These are phyloP conservation scores for Choristoneura rosaceana DNA, from an alignment of 2,888 invertebrate genomes.

Conservation along the genomic window DNA sequence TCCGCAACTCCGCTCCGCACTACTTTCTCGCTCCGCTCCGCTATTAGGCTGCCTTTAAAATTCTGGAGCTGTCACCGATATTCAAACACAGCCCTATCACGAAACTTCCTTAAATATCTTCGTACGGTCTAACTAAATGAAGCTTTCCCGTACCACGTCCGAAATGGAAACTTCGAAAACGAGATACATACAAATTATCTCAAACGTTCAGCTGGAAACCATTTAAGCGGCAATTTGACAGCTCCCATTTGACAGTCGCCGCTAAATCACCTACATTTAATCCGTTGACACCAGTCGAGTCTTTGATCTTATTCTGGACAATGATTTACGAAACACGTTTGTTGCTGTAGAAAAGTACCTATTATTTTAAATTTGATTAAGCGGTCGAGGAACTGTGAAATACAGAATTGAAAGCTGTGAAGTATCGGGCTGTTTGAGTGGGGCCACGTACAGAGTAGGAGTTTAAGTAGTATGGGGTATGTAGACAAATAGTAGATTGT, in stretches of 20 bases:
- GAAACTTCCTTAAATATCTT: too few relatives aligned
- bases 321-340: slow-evolving; percentile 17
- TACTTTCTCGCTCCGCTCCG: too few relatives aligned
- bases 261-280: slow-evolving; percentile 20
- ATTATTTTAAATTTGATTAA: slow-evolving; percentile 32
- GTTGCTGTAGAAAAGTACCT: slow-evolving; percentile 8
- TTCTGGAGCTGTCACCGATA: too few relatives aligned
- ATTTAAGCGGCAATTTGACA: slow-evolving; percentile 24
- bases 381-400: slow-evolving; percentile 7
- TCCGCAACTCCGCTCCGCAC: too few relatives aligned
- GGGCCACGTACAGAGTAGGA: too few relatives aligned
- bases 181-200: slow-evolving; percentile 10
- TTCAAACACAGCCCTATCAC: too few relatives aligned
- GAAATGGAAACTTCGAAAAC: slow-evolving; percentile 12
- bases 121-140: too few relatives aligned
- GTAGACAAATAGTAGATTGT: too few relatives aligned
- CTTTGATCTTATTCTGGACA: slow-evolving; percentile 32
- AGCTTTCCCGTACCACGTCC: background rate
- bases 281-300: slow-evolving; percentile 9
- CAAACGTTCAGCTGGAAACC: slow-evolving; percentile 17
- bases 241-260: slow-evolving; percentile 8
- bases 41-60: too few relatives aligned
- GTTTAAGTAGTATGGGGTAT: too few relatives aligned
- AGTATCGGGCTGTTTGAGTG: too few relatives aligned
- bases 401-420: background rate